A percentile compares a stretch with the other conserved stretches of the same genome.
phyloP scores from a whole-genome alignment of 2,113 vertebrate species.

The Oreochromis aureus region DNA sequence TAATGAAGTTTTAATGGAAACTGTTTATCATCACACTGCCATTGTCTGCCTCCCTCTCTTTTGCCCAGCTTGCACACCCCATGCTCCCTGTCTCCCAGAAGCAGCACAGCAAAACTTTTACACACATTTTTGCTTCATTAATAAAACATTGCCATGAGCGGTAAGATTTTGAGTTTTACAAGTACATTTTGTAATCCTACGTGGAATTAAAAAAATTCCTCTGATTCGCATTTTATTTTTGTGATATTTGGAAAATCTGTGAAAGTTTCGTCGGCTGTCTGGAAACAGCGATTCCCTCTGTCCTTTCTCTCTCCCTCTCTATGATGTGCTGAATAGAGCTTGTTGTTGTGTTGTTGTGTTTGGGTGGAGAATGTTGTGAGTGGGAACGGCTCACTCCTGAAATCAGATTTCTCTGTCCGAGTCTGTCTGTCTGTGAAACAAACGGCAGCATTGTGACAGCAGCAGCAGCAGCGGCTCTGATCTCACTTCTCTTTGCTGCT shows the following conservation, averaged over 20 bases:
- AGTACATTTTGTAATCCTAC: neutral
- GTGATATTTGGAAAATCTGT: neutral
- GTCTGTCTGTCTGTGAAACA: conserved; percentile 19
- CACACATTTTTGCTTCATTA: neutral
- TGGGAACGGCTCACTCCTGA: conserved; percentile 52
- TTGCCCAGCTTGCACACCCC: neutral
- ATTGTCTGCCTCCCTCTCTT: neutral
- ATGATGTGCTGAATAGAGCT: conserved; percentile 24
- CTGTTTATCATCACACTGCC: conserved; percentile 39
- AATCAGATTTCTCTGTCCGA: conserved; percentile 14
- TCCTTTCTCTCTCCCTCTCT: neutral
- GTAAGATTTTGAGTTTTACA: neutral
- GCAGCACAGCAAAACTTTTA: neutral
- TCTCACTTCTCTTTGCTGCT: conserved; percentile 33
- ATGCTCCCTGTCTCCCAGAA: neutral
- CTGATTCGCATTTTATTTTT: neutral
- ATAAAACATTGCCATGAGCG: neutral
- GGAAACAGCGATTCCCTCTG: neutral
- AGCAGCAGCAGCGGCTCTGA: conserved; percentile 12
- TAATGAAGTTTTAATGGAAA: conserved; percentile 54
- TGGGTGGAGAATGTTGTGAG: conserved; percentile 62
- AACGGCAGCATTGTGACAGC: conserved; percentile 43
- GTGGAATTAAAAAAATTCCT: neutral
- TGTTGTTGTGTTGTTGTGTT: conserved; percentile 51
- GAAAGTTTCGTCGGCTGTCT: neutral